A percentile compares a stretch with the other conserved stretches of the same genome.
These are phyloP conservation scores for Gambusia holbrooki DNA, from an alignment of 2,113 vertebrate genomes.

Conservation along the genomic window DNA sequence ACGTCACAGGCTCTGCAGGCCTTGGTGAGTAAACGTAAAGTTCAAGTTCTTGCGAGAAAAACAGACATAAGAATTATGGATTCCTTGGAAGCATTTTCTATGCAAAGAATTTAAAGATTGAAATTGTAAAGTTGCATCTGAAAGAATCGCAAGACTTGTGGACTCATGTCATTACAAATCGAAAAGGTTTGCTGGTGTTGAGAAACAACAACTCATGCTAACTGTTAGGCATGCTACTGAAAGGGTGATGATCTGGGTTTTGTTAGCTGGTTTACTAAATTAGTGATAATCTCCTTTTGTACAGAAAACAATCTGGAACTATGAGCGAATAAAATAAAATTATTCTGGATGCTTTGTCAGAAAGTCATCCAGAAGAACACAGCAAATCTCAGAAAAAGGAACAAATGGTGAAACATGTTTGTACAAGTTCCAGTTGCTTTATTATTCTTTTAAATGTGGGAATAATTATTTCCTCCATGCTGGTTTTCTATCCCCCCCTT, in stretches of 20 bases:
- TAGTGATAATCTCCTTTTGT: no score
- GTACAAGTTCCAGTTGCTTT: neutral
- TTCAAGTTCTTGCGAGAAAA: neutral
- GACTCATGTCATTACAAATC: neutral
- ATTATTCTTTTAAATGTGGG: neutral
- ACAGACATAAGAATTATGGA: neutral
- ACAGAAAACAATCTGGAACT: neutral
- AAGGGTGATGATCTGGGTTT: neutral
- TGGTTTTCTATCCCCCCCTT: no score
- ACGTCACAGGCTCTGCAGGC: neutral
- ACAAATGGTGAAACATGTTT: neutral
- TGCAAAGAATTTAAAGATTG: no score
- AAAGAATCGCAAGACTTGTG: neutral
- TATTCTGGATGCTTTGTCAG: neutral
- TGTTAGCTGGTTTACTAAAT: no score
- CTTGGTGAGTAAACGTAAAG: neutral
- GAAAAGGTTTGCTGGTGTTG: no score
- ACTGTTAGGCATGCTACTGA: neutral
- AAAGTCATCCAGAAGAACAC: neutral
- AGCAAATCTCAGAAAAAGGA: neutral
- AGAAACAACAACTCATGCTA: neutral
- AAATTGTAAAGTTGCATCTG: neutral
- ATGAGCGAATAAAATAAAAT: neutral
- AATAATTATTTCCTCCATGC: neutral
- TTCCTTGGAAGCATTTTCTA: neutral